These are phyloP conservation scores for Plestiodon gilberti DNA, from an alignment of 2,113 vertebrate species.

Conservation along the genomic window DNA sequence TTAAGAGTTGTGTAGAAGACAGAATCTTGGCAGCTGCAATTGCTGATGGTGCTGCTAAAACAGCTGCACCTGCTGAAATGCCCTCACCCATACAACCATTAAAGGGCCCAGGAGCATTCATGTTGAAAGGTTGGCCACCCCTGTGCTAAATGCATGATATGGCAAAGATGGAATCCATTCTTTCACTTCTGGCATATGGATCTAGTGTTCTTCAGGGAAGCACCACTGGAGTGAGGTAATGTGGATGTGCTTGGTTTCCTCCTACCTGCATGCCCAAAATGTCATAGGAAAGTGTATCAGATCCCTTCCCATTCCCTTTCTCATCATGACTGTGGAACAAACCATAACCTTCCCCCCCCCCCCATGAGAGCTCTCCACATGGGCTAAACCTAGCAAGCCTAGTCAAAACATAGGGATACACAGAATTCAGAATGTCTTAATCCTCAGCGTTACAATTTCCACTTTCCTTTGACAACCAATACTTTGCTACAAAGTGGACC, in stretches of 20 bases:
- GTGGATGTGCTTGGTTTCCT: too few species aligned
- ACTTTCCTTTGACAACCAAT: constrained; percentile 35
- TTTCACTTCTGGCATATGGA: constrained; percentile 48
- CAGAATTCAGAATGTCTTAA: neutral
- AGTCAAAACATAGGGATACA: constrained; percentile 48
- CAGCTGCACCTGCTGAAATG: too few species aligned
- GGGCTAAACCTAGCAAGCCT: neutral
- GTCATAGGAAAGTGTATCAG: neutral
- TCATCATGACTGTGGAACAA: neutral
- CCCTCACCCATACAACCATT: too few species aligned
- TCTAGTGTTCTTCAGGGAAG: constrained; percentile 55
- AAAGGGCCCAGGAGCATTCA: too few species aligned
- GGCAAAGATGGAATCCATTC: constrained; percentile 58
- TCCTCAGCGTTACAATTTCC: constrained; percentile 30
- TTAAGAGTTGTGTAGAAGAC: too few species aligned
- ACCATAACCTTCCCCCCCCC: neutral
- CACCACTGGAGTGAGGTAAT: constrained; percentile 50
- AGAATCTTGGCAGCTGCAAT: too few species aligned
- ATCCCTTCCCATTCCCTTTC: neutral
- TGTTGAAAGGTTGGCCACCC: too few species aligned
- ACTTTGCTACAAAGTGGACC: constrained; percentile 22
- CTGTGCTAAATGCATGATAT: constrained; percentile 51
- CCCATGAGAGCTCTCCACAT: neutral
- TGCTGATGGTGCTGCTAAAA: too few species aligned
- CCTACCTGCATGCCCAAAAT: constrained; percentile 36